Evolutionary conservation across 2,113 vertebrate species (phyloP), one percentile per base, ranked within the genome.

Genomic region (Nerophis ophidion): DNA sequence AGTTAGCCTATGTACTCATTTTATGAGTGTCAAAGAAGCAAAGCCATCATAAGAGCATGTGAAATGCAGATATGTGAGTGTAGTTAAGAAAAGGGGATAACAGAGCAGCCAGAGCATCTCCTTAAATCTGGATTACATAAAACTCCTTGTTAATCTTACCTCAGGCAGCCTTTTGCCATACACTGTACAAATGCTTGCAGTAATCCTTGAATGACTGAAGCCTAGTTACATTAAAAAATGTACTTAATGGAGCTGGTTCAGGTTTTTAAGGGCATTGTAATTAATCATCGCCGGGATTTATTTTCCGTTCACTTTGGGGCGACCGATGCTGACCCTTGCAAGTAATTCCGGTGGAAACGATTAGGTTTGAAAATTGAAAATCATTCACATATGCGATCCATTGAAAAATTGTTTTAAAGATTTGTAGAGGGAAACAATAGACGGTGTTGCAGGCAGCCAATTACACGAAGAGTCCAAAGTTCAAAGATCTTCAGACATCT

Each of bases 41-140:
- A 26, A 52, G 15, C 4, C 33, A 36, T 11, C 19, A 34, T 12
- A 34, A 4, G 49, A 12, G 62, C 44, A 47, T 48, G 33, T 51
- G 5, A 44, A 44, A 49, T 36, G 5, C 58, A 48, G 48, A 68
- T 57, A 48, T 62, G 40, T 64, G 47, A 38, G 36, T n/a, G 45
- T 49, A 45, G 55, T 60, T 66, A 57, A 70, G 60, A 59, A 68
- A 73, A 62, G 60, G 64, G 59, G 61, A 69, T 64, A 69, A 56
- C 68, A 66, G 70, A 66, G 70, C 57, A 51, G 51, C 19, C 8
- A 51, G 50, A 65, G 72, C 56, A 68, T 79, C 56, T 73, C 77
- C 48, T 66, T 81, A 80, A 73, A 71, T 74, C 67, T 83, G 69
- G 61, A 71, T 84, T 78, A 75, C 65, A 66, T 70, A 76, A 77